phyloP scores from a whole-genome alignment of 2,113 vertebrate species.

The Oryzias melastigma region DNA sequence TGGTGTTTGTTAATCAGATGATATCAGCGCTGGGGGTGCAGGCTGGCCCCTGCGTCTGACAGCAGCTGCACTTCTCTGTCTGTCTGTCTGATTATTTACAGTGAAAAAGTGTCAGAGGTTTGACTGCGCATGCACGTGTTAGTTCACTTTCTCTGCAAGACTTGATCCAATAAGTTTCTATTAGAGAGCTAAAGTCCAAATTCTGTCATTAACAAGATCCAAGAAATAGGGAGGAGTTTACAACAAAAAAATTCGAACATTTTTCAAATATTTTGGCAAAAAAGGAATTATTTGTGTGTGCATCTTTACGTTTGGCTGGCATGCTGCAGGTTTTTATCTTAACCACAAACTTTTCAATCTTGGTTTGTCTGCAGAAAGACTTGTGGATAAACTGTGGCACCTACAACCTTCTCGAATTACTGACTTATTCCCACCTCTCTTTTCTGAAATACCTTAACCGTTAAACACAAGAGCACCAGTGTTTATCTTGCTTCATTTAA shows the following conservation, averaged over 20 bases:
- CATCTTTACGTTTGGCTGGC: not conserved
- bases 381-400: not conserved
- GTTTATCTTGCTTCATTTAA: too few species aligned
- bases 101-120: slow-evolving; percentile 14
- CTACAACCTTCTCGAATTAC: too few species aligned
- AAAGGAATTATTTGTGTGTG: not conserved
- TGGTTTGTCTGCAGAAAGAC: too few species aligned
- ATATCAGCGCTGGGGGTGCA: slow-evolving; percentile 37
- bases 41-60: slow-evolving; percentile 43
- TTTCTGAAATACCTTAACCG: too few species aligned
- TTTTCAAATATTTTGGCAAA: not conserved
- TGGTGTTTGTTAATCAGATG: slow-evolving; percentile 50
- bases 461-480: too few species aligned
- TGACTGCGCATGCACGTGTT: too few species aligned
- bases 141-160: too few species aligned
- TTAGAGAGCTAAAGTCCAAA: too few species aligned
- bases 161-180: too few species aligned
- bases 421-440: too few species aligned
- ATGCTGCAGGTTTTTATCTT: not conserved
- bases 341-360: not conserved
- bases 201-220: too few species aligned
- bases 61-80: slow-evolving; percentile 47
- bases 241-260: not conserved
- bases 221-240: too few species aligned
- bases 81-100: slow-evolving; percentile 29